phyloP scores from a whole-genome alignment of 2,888 invertebrate genomes.

The Slavum lentiscoides region DNA sequence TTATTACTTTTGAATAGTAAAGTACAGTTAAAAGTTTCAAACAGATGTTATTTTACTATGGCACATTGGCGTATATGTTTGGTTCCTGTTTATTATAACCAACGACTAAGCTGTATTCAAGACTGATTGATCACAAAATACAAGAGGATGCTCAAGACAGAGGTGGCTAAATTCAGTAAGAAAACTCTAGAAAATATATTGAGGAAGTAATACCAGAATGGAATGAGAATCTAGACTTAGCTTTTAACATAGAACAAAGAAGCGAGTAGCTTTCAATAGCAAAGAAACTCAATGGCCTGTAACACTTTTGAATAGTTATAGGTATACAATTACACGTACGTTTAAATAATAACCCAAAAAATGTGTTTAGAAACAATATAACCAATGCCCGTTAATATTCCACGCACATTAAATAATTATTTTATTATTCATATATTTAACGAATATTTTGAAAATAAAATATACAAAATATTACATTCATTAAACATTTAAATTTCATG shows the following conservation, averaged over 20 bases:
- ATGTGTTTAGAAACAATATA: conserved; percentile 4
- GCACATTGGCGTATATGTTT: not conserved
- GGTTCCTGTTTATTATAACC: not conserved
- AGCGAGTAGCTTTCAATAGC: not conserved
- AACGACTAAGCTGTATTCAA: not conserved
- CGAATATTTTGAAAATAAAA: not conserved
- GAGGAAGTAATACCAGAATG: not conserved
- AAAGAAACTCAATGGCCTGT: not conserved
- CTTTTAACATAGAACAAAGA: not conserved
- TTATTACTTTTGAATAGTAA: no score
- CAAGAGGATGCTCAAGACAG: not conserved
- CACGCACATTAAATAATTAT: not conserved
- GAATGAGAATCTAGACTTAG: not conserved
- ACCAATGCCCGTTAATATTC: not conserved
- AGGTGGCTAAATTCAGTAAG: not conserved
- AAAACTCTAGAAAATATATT: not conserved
- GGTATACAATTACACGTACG: no score
- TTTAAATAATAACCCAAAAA: not conserved
- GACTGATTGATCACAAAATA: not conserved
- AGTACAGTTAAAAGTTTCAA: no score
- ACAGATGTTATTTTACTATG: not conserved
- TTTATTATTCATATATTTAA: not conserved
- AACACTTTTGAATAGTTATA: not conserved
- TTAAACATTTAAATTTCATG: not conserved
- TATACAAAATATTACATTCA: not conserved